Conservation (phyloP, 2,888 invertebrate genomes). For the Amphipyra berbera region DNA sequence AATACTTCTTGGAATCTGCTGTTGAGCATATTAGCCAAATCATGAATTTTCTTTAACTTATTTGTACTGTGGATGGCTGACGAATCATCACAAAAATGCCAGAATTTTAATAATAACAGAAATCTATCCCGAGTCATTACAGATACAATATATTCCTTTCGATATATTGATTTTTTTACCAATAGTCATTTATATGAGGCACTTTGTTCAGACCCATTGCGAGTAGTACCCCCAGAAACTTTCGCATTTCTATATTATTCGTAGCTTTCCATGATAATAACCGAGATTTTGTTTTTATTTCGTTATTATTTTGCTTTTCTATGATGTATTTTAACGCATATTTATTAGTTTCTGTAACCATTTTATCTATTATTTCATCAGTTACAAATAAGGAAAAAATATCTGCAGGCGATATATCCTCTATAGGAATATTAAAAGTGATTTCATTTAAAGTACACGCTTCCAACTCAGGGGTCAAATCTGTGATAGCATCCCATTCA, state of each 20-base stretch:
- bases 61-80: neutral
- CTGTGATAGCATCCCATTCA: slow-evolving; percentile 12
- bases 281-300: neutral
- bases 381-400: neutral
- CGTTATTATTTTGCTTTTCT: neutral
- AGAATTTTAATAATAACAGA: neutral
- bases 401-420: slow-evolving; percentile 21
- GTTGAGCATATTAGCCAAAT: neutral
- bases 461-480: slow-evolving; percentile 29
- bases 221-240: neutral
- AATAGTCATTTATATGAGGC: neutral
- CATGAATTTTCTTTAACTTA: neutral
- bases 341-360: slow-evolving; percentile 2
- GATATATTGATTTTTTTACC: neutral
- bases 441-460: slow-evolving; percentile 38
- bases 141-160: neutral
- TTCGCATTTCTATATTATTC: neutral
- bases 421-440: slow-evolving; percentile 39
- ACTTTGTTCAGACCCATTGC: neutral
- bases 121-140: neutral
- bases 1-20: neutral
- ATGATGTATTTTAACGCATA: neutral
- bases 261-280: neutral
- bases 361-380: neutral
- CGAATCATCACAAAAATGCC: neutral